These are phyloP conservation scores for Theocolax elegans DNA, from an alignment of 1,140 invertebrate species.

Conservation along the genomic window DNA sequence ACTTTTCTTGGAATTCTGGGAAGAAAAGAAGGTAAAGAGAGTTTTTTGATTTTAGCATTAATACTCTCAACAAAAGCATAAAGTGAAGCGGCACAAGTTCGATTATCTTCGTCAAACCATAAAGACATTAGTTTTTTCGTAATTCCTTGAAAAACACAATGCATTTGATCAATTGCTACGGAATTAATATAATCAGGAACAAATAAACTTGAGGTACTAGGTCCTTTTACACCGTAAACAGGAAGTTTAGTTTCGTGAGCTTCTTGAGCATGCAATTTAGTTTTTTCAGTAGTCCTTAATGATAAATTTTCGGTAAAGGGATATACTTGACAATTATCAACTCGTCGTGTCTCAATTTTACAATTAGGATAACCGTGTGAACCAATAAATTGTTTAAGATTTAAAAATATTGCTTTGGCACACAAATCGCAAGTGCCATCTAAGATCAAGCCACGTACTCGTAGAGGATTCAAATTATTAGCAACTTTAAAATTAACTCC, in stretches of 20 bases:
- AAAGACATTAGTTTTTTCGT: too few species aligned
- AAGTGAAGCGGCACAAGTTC: background rate
- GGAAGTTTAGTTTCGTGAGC: too few species aligned
- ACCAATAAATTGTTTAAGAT: conserved; percentile 25
- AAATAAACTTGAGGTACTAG: too few species aligned
- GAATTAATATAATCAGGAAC: too few species aligned
- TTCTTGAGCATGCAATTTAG: background rate
- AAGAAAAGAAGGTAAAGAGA: background rate
- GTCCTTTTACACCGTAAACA: too few species aligned
- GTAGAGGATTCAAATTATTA: background rate
- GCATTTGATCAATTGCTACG: too few species aligned
- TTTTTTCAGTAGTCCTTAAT: conserved; percentile 39
- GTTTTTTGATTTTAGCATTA: background rate
- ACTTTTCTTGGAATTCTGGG: conserved; percentile 4
- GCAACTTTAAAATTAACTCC: background rate
- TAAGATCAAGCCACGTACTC: too few species aligned
- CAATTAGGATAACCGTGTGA: conserved; percentile 23
- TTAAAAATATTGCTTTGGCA: too few species aligned
- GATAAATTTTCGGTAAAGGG: background rate
- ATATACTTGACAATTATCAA: conserved; percentile 19
- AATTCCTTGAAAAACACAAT: too few species aligned
- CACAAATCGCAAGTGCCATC: too few species aligned
- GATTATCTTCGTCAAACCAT: too few species aligned
- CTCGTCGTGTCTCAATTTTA: background rate
- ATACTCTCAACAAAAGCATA: background rate